Base-by-base conservation (phyloP, 2,113 vertebrate species). In the Tonatia bakeri region DNA sequence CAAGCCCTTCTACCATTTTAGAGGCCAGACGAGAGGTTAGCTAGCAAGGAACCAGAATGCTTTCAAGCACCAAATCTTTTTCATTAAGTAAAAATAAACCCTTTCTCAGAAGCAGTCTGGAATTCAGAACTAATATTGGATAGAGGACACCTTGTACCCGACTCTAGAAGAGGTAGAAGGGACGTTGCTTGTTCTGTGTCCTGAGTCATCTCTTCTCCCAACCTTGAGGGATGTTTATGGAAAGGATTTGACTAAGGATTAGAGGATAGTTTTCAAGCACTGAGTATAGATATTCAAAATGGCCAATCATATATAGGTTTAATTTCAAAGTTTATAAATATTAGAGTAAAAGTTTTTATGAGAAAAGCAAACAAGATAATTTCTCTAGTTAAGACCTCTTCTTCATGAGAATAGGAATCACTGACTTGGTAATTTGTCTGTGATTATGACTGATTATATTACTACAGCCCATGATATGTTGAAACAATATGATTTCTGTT, bases 311-410 rank as follows among this genome's bases (percentile, higher is more conserved):
- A 13, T 43, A 2, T 93, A 65, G 52, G 26, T 92, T 92, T 50
- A 72, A 31, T 87, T 96, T 82, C 36, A 38, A 92, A 94, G 43
- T 76, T 88, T 81, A 88, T 94, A 92, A 85, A 67, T 85, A 77
- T 36, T 76, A 85, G 43, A 83, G 93, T 93, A 94, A 81, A 92
- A 54, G 6, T 52, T 83, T 87, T 95, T 61, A 87, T 81, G 24
- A 95, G 50, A 54, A 97, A 85, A 90, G 7, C 19, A 67, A 82
- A 80, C 81, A 65, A 9, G 40, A 5, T 90, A 33, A 88, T 28
- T 45, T 96, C 67, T 95, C 54, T 90, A 36, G 24, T 76, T 70
- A 76, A 76, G 24, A 84, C 24, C 14, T 77, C 88, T 86, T 83
- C 22, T 69, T 84, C 28, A 82, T 89, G 87, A 90, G 26, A 43